Percentiles rank a stretch among this genome's conserved stretches.
Conservation (phyloP, 1,140 invertebrate genomes). For the Scaptomyza hsui region DNA sequence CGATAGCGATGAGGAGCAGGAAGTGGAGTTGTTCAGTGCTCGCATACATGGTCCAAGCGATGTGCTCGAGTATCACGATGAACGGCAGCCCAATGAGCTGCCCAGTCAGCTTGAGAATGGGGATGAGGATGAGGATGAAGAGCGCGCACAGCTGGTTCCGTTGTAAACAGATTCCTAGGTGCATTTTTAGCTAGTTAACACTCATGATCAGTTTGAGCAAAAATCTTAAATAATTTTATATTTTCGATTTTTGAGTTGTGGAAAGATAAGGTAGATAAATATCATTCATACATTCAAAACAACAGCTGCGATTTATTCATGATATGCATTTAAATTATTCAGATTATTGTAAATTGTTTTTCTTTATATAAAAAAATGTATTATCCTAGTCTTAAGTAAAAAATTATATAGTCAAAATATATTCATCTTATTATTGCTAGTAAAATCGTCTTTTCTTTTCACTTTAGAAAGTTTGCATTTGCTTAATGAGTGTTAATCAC, state of each 20-base stretch:
- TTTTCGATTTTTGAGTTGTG: not conserved
- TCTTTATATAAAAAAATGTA: conserved; percentile 22
- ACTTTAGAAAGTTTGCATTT: no score
- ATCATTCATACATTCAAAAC: not conserved
- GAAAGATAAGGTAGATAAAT: not conserved
- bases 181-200: not conserved
- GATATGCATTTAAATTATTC: conserved; percentile 42
- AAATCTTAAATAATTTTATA: not conserved
- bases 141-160: conserved; percentile 3
- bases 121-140: not conserved
- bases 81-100: conserved; percentile 12
- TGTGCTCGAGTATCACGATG: conserved; percentile 51
- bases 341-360: conserved; percentile 10
- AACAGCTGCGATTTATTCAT: conserved; percentile 30
- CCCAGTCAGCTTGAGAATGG: conserved; percentile 4
- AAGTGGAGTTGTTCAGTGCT: conserved; percentile 54
- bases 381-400: conserved; percentile 33
- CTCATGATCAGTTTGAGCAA: conserved; percentile 9
- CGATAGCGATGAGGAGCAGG: conserved; percentile 56
- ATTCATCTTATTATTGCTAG: not conserved
- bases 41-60: conserved; percentile 2
- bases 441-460: no score
- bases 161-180: not conserved
- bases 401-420: not conserved
- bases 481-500: no score